Conservation (phyloP, 1,140 invertebrate species). For the Dendrolimus punctatus region DNA sequence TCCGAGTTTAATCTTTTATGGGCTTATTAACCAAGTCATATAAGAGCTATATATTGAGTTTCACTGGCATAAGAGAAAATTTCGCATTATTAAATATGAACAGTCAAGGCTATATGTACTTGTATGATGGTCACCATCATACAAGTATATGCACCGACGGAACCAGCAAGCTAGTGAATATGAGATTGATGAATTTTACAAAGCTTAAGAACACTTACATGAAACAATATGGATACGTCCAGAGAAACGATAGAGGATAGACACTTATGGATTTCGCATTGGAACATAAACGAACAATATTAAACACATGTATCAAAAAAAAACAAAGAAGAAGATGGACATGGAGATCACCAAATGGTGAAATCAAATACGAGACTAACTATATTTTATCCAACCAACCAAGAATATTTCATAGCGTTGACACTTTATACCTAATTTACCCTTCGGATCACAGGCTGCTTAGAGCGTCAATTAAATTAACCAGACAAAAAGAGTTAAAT, state of each 20-base stretch:
- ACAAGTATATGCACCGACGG: conserved; percentile 12
- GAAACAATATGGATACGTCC: too few species aligned
- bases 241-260: conserved; percentile 11
- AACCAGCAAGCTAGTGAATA: conserved; percentile 3
- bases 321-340: conserved; percentile 8
- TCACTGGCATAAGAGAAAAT: conserved; percentile 1
- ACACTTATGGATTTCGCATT: conserved; percentile 7
- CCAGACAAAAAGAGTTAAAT: conserved; percentile 2
- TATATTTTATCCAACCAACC: conserved; percentile 4
- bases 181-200: conserved; percentile 9
- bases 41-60: conserved; percentile 6
- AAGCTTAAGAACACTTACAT: too few species aligned
- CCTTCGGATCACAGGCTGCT: conserved; percentile 6
- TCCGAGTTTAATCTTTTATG: too few species aligned
- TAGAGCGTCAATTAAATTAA: conserved; percentile 6
- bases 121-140: conserved; percentile 6
- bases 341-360: conserved; percentile 8
- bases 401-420: conserved; percentile 3
- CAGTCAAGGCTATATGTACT: not conserved
- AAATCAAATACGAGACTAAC: conserved; percentile 10
- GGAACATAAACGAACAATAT: conserved; percentile 8
- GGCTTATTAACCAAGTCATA: too few species aligned
- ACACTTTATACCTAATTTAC: conserved; percentile 3
- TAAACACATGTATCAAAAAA: conserved; percentile 9
- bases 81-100: conserved; percentile 9